Base-by-base conservation (phyloP, 2,888 invertebrate genomes). In the Eurytoma californica region DNA sequence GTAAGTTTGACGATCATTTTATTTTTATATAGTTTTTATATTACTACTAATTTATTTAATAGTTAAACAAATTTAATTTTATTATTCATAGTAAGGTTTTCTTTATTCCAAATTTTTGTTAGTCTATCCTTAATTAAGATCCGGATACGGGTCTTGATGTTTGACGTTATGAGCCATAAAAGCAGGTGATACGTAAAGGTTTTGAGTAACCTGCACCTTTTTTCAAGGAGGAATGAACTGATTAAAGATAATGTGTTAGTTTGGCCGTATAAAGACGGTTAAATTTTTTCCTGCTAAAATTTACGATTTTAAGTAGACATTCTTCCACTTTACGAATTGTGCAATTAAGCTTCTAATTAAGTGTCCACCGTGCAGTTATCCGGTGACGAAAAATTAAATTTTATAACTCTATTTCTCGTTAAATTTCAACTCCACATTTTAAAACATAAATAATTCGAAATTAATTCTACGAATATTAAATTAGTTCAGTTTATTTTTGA, bases 231-330 rank as follows among this genome's bases (percentile, higher is more conserved):
- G 14, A 63, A 30, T 51, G 30, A 24, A 9, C 55, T 51, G 72
- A 77, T 77, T 70, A 51, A 72, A 77, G 72, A 77, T 77, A 77
- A 77, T 72, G 51, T 49, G 60, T 70, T 72, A 72, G 53, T 58
- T 72, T 70, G 30, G 57, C 57, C 77, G 39, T 9, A 58, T 68
- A 70, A 68, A 67, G 49, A 72, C 9, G 55, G 55, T 68, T 66
- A 67, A 77, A 72, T 53, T 72, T 60, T 72, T 67, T 39, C 9
- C 30, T 53, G 57, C 65, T 4, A 39, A 72, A 39, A 47, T 67
- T 78, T 61, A 53, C 58, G 60, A 72, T 67, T 70, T 65, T 47
- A 18, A 58, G 47, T 49, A 24, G 30, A 20, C 58, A 18, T 73
- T 39, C 24, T 58, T 58, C 49, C 47, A 24, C 16, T 12, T 39